A percentile compares a stretch with the other conserved stretches of the same genome.
phyloP scores from a whole-genome alignment of 2,797 vertebrate species.

The Labeo calbasu region DNA sequence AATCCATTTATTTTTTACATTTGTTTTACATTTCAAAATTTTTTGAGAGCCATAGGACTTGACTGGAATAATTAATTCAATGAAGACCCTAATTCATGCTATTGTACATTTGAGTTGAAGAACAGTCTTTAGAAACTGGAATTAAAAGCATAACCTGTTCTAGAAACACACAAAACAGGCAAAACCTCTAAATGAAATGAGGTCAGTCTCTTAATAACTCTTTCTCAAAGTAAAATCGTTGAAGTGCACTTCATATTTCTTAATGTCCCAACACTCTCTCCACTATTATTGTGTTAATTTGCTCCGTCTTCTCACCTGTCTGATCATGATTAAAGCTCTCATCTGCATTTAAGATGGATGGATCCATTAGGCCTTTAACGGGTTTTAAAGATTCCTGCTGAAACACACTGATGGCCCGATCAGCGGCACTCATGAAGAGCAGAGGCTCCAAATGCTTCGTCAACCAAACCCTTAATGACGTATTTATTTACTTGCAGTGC shows the following conservation, averaged over 20 bases:
- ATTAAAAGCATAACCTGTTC: background rate
- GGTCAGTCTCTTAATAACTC: background rate
- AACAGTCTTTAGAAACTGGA: background rate
- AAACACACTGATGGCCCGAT: slow-evolving; percentile 7
- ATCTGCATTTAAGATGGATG: slow-evolving; percentile 12
- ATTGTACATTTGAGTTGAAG: background rate
- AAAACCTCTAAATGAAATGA: background rate
- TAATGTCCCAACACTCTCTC: background rate
- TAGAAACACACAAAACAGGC: background rate
- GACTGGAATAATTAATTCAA: background rate
- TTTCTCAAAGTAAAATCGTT: background rate
- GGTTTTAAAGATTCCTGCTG: slow-evolving; percentile 43
- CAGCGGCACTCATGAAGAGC: background rate
- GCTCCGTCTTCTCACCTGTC: background rate
- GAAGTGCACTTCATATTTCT: background rate
- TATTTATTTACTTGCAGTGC: background rate
- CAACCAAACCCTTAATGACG: background rate
- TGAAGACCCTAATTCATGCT: background rate
- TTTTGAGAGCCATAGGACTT: background rate
- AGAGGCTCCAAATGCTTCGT: background rate
- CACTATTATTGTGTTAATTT: background rate
- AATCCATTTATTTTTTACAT: background rate
- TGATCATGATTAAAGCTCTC: slow-evolving; percentile 4
- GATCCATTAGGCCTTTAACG: slow-evolving; percentile 20
- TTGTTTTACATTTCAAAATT: background rate